A percentile compares a stretch with the other conserved stretches of the same genome.
Evolutionary conservation across 2,797 vertebrate species (phyloP).

Genomic region (Smutsia temminckii): DNA sequence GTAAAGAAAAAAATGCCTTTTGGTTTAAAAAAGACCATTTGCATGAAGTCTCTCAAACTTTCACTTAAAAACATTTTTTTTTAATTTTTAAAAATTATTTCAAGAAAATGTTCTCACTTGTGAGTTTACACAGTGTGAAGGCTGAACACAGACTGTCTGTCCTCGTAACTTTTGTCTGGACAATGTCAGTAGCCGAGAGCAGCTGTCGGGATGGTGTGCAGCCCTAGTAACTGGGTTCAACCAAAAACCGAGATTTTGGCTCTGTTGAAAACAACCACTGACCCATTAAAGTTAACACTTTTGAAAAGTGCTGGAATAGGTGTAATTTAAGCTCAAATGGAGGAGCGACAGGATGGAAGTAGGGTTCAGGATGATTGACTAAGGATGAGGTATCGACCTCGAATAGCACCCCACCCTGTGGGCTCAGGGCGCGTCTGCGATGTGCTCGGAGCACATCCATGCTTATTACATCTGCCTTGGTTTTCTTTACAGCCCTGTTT

Average conservation of each 20-base stretch:
- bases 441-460: not conserved
- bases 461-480: not conserved
- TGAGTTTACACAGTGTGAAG: not conserved
- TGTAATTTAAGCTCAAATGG: rapidly evolving
- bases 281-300: not conserved
- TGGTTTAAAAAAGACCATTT: not conserved
- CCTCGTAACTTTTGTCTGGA: not conserved
- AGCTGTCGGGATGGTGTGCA: rapidly evolving
- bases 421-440: not conserved
- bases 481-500: not conserved
- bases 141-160: not conserved
- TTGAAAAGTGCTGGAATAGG: rapidly evolving
- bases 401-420: rapidly evolving
- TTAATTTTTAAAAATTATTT: not conserved
- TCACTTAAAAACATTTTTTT: not conserved
- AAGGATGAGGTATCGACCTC: not conserved
- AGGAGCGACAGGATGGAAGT: rapidly evolving
- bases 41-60: not conserved
- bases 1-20: not conserved
- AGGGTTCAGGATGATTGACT: rapidly evolving
- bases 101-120: not conserved
- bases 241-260: no score
- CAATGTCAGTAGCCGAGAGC: not conserved
- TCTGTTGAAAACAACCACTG: not conserved
- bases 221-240: rapidly evolving